A percentile compares a stretch with the other conserved stretches of the same genome.
These are phyloP conservation scores for Trachelipus rathkii DNA, from an alignment of 1,140 invertebrate species.

Conservation along the genomic window DNA sequence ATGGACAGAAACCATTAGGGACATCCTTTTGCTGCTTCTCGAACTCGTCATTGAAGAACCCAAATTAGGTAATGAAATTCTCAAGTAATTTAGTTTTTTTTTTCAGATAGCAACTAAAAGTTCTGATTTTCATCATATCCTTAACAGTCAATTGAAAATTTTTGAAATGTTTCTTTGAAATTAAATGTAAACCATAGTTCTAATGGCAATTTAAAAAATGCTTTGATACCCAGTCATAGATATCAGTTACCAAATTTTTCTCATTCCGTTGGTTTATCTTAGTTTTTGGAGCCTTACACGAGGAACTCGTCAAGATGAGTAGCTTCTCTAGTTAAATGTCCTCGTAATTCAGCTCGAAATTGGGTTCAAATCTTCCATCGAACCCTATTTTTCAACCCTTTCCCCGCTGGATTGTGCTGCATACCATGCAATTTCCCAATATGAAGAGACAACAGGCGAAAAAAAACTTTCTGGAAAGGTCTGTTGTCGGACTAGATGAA, in stretches of 20 bases:
- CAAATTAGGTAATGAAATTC: no score
- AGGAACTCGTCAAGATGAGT: conserved; percentile 57
- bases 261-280: no score
- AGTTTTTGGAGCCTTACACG: conserved; percentile 43
- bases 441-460: background rate
- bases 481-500: background rate
- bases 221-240: no score
- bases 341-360: conserved; percentile 61
- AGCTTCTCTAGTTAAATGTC: conserved; percentile 68
- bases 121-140: no score
- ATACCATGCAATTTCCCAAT: conserved; percentile 54
- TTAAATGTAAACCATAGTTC: no score
- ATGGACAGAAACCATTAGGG: background rate
- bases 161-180: no score
- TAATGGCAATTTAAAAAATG: no score
- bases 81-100: no score
- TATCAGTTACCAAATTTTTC: no score
- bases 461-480: background rate
- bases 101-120: no score
- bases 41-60: background rate
- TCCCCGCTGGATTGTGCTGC: conserved; percentile 78
- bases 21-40: background rate
- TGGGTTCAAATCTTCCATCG: conserved; percentile 50
- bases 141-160: no score
- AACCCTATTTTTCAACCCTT: conserved; percentile 63